Evolutionary conservation across 1,140 invertebrate genomes (phyloP).

Genomic region (Drosophila pectinifera): DNA sequence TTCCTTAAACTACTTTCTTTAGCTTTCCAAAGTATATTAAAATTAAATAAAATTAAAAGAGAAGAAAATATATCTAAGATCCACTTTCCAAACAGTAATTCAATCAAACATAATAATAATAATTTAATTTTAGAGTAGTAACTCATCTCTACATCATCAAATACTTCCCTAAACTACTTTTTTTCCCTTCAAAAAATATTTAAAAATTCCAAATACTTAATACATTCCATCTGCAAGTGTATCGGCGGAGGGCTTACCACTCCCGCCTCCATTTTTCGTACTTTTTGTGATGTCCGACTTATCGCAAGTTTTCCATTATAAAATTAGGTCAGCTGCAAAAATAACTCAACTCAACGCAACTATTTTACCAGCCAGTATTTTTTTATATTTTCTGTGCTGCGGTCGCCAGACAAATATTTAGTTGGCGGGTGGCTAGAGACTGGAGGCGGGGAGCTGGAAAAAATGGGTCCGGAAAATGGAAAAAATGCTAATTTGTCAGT

Average conservation of each 20-base stretch:
- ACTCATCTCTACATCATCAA: no score
- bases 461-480: conserved; percentile 73
- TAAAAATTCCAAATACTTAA: not conserved
- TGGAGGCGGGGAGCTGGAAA: conserved; percentile 33
- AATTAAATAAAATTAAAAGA: no score
- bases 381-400: conserved; percentile 46
- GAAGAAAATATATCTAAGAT: no score
- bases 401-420: conserved; percentile 77
- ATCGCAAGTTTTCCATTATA: conserved; percentile 83
- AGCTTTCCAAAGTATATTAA: no score
- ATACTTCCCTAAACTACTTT: no score
- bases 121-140: no score
- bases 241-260: not conserved
- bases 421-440: no score
- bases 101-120: no score
- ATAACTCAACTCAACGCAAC: conserved; percentile 80
- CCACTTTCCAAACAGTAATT: no score
- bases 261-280: conserved; percentile 2
- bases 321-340: conserved; percentile 84
- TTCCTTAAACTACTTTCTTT: no score
- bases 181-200: no score
- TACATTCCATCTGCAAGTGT: conserved; percentile 2
- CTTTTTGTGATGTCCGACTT: conserved; percentile 62
- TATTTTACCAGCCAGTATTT: conserved; percentile 69
- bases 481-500: conserved; percentile 84